Percentiles rank a stretch among this genome's conserved stretches.
phyloP scores from a whole-genome alignment of 2,113 vertebrate genomes.

The Varanus komodoensis region DNA sequence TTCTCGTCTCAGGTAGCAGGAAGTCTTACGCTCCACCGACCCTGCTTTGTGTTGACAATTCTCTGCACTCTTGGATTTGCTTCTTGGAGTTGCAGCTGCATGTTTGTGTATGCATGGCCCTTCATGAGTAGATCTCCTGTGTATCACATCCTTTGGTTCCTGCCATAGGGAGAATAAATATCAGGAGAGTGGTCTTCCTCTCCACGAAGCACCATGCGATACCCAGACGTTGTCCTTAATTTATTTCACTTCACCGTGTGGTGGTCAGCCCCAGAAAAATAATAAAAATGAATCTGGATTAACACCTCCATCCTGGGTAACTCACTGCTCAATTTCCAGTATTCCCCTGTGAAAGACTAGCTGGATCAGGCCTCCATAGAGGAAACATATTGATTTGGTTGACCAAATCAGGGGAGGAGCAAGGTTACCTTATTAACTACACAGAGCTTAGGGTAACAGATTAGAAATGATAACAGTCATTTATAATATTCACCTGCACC shows the following conservation, averaged over 20 bases:
- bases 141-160: not conserved
- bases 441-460: not conserved
- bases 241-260: not conserved
- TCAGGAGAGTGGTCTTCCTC: not conserved
- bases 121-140: not conserved
- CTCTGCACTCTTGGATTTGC: not conserved
- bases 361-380: not conserved
- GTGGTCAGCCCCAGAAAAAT: not conserved
- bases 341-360: constrained; percentile 15
- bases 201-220: not conserved
- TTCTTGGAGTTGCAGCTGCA: not conserved
- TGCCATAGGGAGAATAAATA: not conserved
- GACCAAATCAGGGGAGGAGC: constrained; percentile 6
- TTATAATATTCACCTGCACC: constrained; percentile 46
- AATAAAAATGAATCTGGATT: not conserved
- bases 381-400: not conserved
- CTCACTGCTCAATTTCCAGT: not conserved
- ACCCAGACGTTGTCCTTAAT: not conserved
- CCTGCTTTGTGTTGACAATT: not conserved
- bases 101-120: not conserved
- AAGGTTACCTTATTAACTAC: constrained; percentile 24
- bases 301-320: not conserved
- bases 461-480: constrained; percentile 31
- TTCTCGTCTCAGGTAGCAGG: no score
- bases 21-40: no score